A percentile compares a stretch with the other conserved stretches of the same genome.
Conservation (phyloP, 2,797 vertebrate genomes). For the Microtus obscurus region DNA sequence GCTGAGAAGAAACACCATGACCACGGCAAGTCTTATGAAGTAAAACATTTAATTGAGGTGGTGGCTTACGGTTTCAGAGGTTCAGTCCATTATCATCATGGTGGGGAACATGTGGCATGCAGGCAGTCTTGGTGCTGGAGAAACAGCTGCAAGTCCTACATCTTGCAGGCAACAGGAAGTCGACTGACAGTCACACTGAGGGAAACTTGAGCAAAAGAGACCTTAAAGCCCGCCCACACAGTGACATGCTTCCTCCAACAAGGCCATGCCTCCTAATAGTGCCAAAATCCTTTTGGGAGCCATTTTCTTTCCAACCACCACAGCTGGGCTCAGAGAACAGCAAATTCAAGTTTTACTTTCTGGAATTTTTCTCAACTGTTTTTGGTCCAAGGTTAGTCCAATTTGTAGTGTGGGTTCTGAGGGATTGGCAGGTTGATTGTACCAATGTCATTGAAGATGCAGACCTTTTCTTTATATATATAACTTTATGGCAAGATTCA, state of each 20-base stretch:
- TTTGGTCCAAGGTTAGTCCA: background rate
- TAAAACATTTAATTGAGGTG: background rate
- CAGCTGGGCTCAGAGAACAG: background rate
- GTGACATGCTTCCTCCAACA: background rate
- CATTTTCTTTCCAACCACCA: background rate
- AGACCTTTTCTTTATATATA: background rate
- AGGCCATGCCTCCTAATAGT: background rate
- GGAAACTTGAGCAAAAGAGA: background rate
- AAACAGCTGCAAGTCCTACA: background rate
- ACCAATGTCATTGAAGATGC: background rate
- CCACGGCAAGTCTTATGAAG: background rate
- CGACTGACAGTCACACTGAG: background rate
- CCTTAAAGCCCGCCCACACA: background rate
- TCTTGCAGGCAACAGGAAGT: background rate
- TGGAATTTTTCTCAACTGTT: background rate
- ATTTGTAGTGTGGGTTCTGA: background rate
- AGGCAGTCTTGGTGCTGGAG: background rate
- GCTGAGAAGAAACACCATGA: background rate
- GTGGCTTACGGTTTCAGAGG: background rate
- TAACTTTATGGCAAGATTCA: slow-evolving; percentile 21
- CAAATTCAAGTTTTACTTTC: background rate
- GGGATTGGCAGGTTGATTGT: no score
- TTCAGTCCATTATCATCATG: background rate
- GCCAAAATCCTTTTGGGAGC: background rate
- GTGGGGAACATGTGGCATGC: background rate